Conservation (phyloP, 1,140 invertebrate species). For the Solen grandis region DNA sequence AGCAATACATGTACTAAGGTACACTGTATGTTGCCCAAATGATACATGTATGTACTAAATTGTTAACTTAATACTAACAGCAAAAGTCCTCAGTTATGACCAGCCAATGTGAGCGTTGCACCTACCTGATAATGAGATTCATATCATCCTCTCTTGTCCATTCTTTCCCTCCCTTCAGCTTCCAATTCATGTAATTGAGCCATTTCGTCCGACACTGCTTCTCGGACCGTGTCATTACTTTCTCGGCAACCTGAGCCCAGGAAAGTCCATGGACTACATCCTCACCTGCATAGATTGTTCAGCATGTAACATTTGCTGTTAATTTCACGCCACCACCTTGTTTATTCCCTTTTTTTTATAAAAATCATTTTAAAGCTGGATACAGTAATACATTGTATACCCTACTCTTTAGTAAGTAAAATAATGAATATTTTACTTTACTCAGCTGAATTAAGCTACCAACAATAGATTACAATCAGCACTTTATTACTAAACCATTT, state of each 20-base stretch:
- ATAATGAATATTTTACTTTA: too few relatives aligned
- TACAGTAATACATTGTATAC: too few relatives aligned
- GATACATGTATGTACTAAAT: background rate
- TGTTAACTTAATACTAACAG: background rate
- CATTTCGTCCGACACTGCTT: conserved; percentile 83
- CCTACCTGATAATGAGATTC: conserved; percentile 81
- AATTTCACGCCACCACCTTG: too few relatives aligned
- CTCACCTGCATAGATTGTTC: conserved; percentile 73
- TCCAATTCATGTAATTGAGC: conserved; percentile 83
- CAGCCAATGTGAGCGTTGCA: background rate
- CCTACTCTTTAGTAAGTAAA: too few relatives aligned
- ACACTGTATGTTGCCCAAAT: background rate
- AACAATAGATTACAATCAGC: too few relatives aligned
- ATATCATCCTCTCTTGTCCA: conserved; percentile 83
- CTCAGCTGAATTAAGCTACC: too few relatives aligned
- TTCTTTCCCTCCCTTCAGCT: conserved; percentile 81
- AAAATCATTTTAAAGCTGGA: too few relatives aligned
- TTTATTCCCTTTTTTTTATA: too few relatives aligned
- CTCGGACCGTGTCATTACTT: conserved; percentile 82
- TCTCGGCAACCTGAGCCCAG: conserved; percentile 81
- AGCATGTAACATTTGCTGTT: too few relatives aligned
- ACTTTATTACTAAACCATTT: too few relatives aligned
- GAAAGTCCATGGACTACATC: conserved; percentile 80
- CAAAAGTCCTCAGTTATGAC: background rate
- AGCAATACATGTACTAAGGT: background rate